Base-by-base conservation (phyloP, 2,888 invertebrate species). In the Torymus auratus region DNA sequence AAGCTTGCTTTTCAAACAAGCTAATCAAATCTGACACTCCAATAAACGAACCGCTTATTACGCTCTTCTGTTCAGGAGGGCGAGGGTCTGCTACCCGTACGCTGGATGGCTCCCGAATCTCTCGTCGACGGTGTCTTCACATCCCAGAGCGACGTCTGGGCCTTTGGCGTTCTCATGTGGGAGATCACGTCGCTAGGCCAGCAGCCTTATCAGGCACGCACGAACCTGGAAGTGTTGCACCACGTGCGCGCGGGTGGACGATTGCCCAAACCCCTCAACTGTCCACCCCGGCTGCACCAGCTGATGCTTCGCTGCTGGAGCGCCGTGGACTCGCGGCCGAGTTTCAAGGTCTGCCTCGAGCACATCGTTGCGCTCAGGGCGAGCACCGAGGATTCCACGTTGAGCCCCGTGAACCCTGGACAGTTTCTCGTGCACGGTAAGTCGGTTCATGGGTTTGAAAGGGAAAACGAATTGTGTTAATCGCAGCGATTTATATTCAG, bases 91-190 rank as follows among this genome's bases (percentile, higher is more conserved):
- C 91, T 99, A 71, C 99, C 99, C 1, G 98, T 99, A 0, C 93
- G 98, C 60, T 99, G 99, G 99, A 99, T 99, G 98, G 96, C 98
- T 0, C 99, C 99, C 1, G 99, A 99, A 91, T 97, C 98, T 28
- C 92, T 99, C 13, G 95, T 97, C 1, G 98, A 99, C 89, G 98
- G 99, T 0, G 96, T 99, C 0, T 99, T 99, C 90, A 98, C 98
- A 0, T 96, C 96, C 70, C 98, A 99, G 89, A 97, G 98, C 0
- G 99, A 99, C 91, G 98, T 99, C 4, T 99, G 99, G 99, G 95
- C 97, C 0, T 97, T 97, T 92, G 97, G 96, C 0, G 96, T 99
- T 0, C 92, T 99, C 2, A 94, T 98, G 88, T 99, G 99, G 98
- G 99, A 99, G 93, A 97, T 99, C 68, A 94, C 99, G 89, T 97